Evolutionary conservation across 2,888 invertebrate genomes (phyloP).

Genomic region (Harmothoe impar): DNA sequence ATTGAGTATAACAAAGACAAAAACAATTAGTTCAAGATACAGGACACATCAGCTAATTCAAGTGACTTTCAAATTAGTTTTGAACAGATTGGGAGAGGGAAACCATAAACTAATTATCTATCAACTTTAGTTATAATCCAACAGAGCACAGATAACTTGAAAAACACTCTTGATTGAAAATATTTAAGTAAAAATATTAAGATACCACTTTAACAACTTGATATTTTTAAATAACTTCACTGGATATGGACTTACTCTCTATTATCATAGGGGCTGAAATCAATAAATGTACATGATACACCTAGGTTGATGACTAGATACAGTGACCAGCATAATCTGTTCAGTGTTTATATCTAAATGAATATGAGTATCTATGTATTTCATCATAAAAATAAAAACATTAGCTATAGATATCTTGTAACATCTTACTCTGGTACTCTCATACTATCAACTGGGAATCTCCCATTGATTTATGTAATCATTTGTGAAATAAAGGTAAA

Average conservation of each 20-base stretch:
- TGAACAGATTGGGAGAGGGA: neutral
- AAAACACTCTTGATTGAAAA: constrained; percentile 38
- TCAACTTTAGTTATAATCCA: constrained; percentile 4
- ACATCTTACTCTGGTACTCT: no score
- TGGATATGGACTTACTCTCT: constrained; percentile 42
- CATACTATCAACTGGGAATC: no score
- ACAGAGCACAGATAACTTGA: neutral
- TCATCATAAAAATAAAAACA: no score
- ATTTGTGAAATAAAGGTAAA: no score
- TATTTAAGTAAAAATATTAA: constrained; percentile 30
- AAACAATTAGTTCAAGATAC: neutral
- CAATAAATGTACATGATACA: constrained; percentile 25
- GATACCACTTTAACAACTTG: constrained; percentile 20
- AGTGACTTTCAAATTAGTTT: neutral
- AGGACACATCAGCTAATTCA: neutral
- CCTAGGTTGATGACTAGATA: neutral
- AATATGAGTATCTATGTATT: no score
- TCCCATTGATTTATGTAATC: no score
- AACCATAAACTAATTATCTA: constrained; percentile 11
- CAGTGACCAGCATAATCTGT: no score
- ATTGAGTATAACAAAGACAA: neutral
- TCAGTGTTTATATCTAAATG: no score
- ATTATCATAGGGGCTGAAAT: constrained; percentile 60
- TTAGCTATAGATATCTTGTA: no score
- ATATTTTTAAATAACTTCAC: neutral